A percentile compares a stretch with the other conserved stretches of the same genome.
Evolutionary conservation across 1,140 invertebrate species (phyloP).

Genomic region (Musca domestica): DNA sequence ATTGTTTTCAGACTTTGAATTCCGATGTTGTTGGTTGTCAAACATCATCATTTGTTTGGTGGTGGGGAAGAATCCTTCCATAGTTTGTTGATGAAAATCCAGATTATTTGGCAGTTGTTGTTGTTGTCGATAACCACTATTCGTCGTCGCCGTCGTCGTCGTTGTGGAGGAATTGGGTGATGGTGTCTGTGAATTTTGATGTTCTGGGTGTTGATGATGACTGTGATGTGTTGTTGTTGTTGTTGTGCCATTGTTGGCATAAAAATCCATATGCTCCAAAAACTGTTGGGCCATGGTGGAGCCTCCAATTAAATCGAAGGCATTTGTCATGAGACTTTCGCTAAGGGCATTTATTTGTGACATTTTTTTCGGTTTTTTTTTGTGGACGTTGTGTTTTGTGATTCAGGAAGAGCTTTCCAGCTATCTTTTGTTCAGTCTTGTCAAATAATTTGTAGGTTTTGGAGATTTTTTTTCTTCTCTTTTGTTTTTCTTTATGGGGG

Average conservation of each 20-base stretch:
- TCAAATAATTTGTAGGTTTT: slow-evolving; percentile 4
- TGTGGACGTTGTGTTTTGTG: slow-evolving; percentile 10
- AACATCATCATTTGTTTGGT: slow-evolving; percentile 12
- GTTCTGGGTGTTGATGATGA: slow-evolving; percentile 26
- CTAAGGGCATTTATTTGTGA: slow-evolving; percentile 21
- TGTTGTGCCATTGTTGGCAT: slow-evolving; percentile 30
- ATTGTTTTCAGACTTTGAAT: too few relatives aligned
- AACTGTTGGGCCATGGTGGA: slow-evolving; percentile 36
- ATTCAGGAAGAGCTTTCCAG: not conserved
- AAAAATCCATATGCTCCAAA: slow-evolving; percentile 37
- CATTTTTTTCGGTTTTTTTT: slow-evolving; percentile 7
- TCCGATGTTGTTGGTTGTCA: slow-evolving; percentile 34
- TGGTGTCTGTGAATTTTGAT: slow-evolving; percentile 28
- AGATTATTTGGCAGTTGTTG: slow-evolving; percentile 11
- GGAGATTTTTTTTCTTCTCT: not conserved
- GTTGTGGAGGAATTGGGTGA: not conserved
- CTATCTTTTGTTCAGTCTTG: not conserved
- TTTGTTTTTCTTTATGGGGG: not conserved
- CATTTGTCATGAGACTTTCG: slow-evolving; percentile 39
- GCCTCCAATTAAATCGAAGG: slow-evolving; percentile 34
- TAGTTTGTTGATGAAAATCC: slow-evolving; percentile 2
- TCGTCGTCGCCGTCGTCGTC: too few relatives aligned
- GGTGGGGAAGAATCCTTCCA: not conserved
- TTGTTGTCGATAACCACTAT: too few relatives aligned
- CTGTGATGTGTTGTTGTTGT: not conserved